Conservation (phyloP, 2,113 vertebrate species). For the Prinia subflava region DNA sequence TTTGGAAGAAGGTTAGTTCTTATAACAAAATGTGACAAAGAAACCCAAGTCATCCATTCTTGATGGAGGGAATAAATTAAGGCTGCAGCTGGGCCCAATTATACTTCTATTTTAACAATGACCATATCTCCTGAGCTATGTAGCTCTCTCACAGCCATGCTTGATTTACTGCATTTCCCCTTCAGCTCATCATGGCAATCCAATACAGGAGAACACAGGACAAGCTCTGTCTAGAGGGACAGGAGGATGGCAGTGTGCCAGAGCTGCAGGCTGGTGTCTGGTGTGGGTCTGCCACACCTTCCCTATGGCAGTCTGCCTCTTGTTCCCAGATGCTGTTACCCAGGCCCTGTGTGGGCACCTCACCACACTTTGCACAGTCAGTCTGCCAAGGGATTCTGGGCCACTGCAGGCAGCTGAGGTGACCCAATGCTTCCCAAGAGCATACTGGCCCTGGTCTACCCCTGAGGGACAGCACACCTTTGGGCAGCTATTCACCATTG, state of each 20-base stretch:
- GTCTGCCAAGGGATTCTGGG: not conserved
- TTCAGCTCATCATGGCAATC: not conserved
- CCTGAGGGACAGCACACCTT: not conserved
- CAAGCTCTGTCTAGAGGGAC: not conserved
- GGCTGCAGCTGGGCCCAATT: not conserved
- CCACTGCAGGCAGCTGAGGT: not conserved
- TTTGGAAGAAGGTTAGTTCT: not conserved
- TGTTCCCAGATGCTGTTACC: not conserved
- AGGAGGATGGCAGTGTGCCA: not conserved
- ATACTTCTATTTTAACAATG: not conserved
- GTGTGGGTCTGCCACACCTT: not conserved
- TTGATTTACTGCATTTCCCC: not conserved
- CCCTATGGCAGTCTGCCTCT: not conserved
- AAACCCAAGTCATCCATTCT: not conserved
- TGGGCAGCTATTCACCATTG: not conserved
- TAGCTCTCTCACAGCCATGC: not conserved
- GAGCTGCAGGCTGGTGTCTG: not conserved
- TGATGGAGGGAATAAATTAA: not conserved
- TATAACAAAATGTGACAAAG: not conserved
- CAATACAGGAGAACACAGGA: fast-evolving
- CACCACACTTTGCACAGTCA: not conserved
- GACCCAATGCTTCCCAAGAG: not conserved
- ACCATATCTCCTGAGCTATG: not conserved
- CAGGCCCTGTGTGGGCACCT: not conserved
- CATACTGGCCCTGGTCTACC: not conserved